Percentiles rank a stretch among this genome's conserved stretches.
Conservation (phyloP, 2,113 vertebrate genomes). For the Cryptoleucopteryx plumbea region DNA sequence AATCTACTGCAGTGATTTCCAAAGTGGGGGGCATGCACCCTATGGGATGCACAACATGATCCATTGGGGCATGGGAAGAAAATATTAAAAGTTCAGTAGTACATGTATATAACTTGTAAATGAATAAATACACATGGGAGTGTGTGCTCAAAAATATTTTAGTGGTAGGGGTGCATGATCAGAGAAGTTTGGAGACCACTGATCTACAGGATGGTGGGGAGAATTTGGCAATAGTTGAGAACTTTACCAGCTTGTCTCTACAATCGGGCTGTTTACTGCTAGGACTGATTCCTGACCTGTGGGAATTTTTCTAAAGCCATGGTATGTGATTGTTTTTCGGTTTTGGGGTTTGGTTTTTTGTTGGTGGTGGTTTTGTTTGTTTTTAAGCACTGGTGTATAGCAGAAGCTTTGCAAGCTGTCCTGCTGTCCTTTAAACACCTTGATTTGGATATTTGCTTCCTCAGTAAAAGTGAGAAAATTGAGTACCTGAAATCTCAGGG, state of each 20-base stretch:
- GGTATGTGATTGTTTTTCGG: not conserved
- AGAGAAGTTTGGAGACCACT: not conserved
- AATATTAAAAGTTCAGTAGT: not conserved
- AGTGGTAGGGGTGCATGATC: not conserved
- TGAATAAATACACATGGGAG: not conserved
- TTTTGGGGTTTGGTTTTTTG: not conserved
- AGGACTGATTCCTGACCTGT: not conserved
- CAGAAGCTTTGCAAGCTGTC: not conserved
- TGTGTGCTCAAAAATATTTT: not conserved
- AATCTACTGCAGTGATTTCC: not conserved
- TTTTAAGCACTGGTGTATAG: not conserved
- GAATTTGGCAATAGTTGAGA: not conserved
- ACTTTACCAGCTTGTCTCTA: not conserved
- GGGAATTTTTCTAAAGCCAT: not conserved
- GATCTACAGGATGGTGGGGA: not conserved
- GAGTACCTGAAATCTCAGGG: not conserved
- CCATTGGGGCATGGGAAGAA: not conserved
- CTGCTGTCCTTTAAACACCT: not conserved
- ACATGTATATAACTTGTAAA: not conserved
- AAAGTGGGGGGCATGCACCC: not conserved
- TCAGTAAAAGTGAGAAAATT: not conserved
- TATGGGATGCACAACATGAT: not conserved
- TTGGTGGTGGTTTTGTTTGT: not conserved
- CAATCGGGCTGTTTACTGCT: not conserved
- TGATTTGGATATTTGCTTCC: not conserved